Base-by-base conservation (phyloP, 2,888 invertebrate species). In the Biston stratarius region DNA sequence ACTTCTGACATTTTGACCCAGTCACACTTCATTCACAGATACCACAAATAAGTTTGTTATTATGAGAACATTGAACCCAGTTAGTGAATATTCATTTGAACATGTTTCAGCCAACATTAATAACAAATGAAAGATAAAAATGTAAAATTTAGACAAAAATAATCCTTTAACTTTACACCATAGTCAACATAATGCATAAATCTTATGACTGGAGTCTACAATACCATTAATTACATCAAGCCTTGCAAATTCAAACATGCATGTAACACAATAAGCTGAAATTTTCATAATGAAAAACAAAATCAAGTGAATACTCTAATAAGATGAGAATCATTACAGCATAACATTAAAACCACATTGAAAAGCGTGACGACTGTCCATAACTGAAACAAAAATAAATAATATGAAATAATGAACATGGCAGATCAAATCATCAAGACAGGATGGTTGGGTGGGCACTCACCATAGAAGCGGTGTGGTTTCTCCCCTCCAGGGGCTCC, bases 381-480 rank as follows among this genome's bases (percentile, higher is more conserved):
- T 80, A 80, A 81, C 91, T 89, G 90, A 86, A 91, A 91, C 89
- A 88, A 87, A 88, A 88, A 87, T 74, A 80, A 80, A 69, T 72
- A 77, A 76, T 72, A 73, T 77, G 75, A 79, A 67, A 62, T 59
- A 51, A 77, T 75, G 64, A 71, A 78, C 62, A 72, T 75, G 70
- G 15, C 71, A 74, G 70, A 63, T 65, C 71, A 75, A 74, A 74
- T 70, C 69, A 67, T 67, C 71, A 69, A 62, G 59, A 74, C 73
- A 61, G 61, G 59, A 53, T 63, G 24, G 15, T 57, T n/a, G 52
- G 59, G n/a, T 38, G 60, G 67, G 68, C 67, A 91, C 94, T 94
- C 85, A 94, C 94, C 94, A 86, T 94, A 94, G 81, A 94, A 94
- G 77, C 94, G 91, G 74, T 87, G 94, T 55, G 92, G 92, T 81